These are phyloP conservation scores for Sporophila hypoxantha DNA, from an alignment of 2,113 vertebrate genomes.

Conservation along the genomic window DNA sequence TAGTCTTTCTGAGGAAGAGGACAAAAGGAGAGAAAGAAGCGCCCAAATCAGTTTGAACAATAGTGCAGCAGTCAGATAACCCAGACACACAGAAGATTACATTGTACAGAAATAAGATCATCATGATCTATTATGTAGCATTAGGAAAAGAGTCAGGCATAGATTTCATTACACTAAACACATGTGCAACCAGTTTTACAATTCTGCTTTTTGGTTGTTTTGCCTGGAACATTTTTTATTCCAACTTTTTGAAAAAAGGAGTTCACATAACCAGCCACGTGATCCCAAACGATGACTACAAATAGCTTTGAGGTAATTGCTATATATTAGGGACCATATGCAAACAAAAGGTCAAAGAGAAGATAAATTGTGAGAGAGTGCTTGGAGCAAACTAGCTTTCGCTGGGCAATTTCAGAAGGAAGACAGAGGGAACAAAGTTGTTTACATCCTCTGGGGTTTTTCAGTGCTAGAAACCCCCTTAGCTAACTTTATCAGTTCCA, in stretches of 20 bases:
- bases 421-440: neutral
- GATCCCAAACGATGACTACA: neutral
- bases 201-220: neutral
- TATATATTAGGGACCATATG: neutral
- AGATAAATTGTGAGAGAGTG: conserved; percentile 15
- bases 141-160: neutral
- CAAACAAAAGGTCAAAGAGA: conserved; percentile 34
- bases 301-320: conserved; percentile 7
- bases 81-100: neutral
- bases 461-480: neutral
- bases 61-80: neutral
- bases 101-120: neutral
- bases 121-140: neutral
- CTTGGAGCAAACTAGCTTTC: conserved; percentile 4
- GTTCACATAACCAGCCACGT: neutral
- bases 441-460: conserved; percentile 9
- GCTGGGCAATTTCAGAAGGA: conserved; percentile 11
- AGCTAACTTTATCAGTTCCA: conserved; percentile 2
- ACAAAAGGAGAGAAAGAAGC: neutral
- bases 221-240: neutral
- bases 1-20: neutral
- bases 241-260: neutral
- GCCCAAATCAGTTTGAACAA: neutral
- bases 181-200: neutral
- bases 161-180: conserved; percentile 9